A percentile compares a stretch with the other conserved stretches of the same genome.
These are phyloP conservation scores for Tetramorium alpestre DNA, from an alignment of 1,140 invertebrate species.

Conservation along the genomic window DNA sequence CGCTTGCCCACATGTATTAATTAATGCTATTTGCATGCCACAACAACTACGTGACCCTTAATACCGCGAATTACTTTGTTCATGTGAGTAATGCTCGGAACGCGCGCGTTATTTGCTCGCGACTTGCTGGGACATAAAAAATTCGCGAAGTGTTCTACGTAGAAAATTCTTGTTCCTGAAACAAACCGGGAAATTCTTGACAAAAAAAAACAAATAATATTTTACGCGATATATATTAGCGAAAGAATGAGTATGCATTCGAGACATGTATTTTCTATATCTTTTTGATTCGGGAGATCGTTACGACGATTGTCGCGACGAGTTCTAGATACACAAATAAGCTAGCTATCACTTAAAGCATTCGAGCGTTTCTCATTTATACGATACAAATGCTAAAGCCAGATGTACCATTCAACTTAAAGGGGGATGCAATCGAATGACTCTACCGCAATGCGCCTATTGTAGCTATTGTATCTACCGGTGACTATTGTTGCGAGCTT, in stretches of 20 bases:
- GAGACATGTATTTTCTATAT: neutral
- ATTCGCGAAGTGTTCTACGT: neutral
- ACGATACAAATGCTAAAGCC: neutral
- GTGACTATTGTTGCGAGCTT: slow-evolving; percentile 20
- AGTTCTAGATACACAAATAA: neutral
- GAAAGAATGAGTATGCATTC: neutral
- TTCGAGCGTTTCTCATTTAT: slow-evolving; percentile 15
- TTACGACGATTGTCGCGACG: neutral
- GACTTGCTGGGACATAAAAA: neutral
- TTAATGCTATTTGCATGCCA: slow-evolving; percentile 17
- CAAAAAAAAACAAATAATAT: neutral
- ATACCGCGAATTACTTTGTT: slow-evolving; percentile 19
- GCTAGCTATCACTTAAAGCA: neutral
- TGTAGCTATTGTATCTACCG: slow-evolving; percentile 42
- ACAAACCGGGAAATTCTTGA: neutral
- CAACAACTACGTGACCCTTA: neutral
- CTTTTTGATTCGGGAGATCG: neutral
- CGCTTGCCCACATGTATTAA: slow-evolving; percentile 4
- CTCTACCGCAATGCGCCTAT: slow-evolving; percentile 3
- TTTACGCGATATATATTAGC: neutral
- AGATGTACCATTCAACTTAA: slow-evolving; percentile 15
- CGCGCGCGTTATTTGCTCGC: neutral
- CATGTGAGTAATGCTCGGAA: neutral
- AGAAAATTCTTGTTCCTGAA: neutral
- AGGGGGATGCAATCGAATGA: slow-evolving; percentile 9